These are phyloP conservation scores for Passer domesticus DNA, from an alignment of 2,113 vertebrate species.

Conservation along the genomic window DNA sequence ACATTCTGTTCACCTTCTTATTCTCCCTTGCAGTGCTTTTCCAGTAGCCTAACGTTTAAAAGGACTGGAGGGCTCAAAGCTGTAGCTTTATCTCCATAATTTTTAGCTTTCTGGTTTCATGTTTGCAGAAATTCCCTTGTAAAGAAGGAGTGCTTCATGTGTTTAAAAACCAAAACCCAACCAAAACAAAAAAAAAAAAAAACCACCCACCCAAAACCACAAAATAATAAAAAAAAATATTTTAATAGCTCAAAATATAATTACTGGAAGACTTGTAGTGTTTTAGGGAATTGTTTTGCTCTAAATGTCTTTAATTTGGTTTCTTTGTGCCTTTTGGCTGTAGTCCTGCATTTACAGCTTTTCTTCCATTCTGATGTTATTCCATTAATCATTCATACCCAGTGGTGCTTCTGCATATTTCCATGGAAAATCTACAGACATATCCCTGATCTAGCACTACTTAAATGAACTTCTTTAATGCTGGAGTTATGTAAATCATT, in stretches of 20 bases:
- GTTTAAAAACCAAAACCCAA: background rate
- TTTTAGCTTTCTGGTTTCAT: background rate
- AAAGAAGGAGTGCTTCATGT: background rate
- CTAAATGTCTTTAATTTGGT: constrained; percentile 15
- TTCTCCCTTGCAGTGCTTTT: background rate
- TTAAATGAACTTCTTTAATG: background rate
- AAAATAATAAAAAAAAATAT: background rate
- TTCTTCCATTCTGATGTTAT: constrained; percentile 40
- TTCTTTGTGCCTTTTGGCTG: constrained; percentile 40
- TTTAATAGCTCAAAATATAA: background rate
- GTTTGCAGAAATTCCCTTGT: background rate
- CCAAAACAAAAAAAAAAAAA: background rate
- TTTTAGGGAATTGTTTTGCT: constrained; percentile 32
- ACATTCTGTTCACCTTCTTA: background rate
- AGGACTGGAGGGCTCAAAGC: background rate
- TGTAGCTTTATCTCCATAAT: background rate
- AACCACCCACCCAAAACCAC: no score
- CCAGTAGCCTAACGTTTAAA: background rate
- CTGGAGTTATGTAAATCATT: background rate
- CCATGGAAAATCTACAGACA: background rate
- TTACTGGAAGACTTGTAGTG: background rate
- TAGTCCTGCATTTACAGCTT: constrained; percentile 28
- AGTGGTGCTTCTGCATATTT: constrained; percentile 1
- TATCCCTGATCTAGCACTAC: background rate
- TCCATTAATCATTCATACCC: constrained; percentile 33